Conservation (phyloP, 2,797 vertebrate species). For the Syndactyla subalaris region DNA sequence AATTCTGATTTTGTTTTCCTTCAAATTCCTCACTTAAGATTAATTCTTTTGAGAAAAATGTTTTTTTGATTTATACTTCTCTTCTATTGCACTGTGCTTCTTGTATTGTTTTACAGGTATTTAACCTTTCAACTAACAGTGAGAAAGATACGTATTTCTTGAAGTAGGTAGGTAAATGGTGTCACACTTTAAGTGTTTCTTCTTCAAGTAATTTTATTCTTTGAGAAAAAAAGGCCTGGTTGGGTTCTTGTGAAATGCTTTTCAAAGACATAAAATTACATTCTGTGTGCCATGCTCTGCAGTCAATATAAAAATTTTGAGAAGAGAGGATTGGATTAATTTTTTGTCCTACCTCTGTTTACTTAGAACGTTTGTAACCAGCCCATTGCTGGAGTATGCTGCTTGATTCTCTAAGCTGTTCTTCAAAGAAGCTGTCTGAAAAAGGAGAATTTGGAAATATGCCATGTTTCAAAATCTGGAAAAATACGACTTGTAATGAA, state of each 20-base stretch:
- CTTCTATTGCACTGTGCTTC: neutral
- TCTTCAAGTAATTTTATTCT: neutral
- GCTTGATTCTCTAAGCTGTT: neutral
- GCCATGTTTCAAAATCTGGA: constrained; percentile 22
- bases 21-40: neutral
- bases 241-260: neutral
- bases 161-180: neutral
- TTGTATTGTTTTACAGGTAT: neutral
- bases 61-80: neutral
- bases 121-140: neutral
- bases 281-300: neutral
- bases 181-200: neutral
- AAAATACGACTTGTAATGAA: neutral
- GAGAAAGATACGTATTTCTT: neutral
- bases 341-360: neutral
- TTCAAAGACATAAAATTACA: neutral
- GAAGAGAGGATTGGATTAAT: neutral
- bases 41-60: neutral
- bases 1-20: neutral
- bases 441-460: neutral
- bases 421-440: neutral
- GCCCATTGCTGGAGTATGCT: neutral
- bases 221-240: neutral
- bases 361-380: neutral
- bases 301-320: neutral